These are phyloP conservation scores for Stomorhina lunata DNA, from an alignment of 2,888 invertebrate genomes.

Conservation along the genomic window DNA sequence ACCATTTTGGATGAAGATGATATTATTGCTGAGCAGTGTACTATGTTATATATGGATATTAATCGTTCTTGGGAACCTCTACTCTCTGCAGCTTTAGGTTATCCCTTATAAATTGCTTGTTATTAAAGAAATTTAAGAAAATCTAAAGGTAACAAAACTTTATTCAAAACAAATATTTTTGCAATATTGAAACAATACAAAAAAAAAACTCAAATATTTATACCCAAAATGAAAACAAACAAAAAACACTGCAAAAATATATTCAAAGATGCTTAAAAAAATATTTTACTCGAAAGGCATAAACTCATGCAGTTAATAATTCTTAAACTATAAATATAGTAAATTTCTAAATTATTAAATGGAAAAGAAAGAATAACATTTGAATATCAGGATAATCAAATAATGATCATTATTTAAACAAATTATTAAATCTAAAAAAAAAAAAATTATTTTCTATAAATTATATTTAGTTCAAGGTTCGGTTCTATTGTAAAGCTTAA, in stretches of 20 bases:
- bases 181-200: slow-evolving; percentile 31
- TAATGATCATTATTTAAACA: not conserved
- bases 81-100: slow-evolving; percentile 79
- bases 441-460: not conserved
- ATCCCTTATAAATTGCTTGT: slow-evolving; percentile 73
- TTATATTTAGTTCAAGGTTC: not conserved
- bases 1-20: slow-evolving; percentile 79
- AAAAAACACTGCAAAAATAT: slow-evolving; percentile 8
- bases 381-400: not conserved
- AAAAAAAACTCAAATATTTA: slow-evolving; percentile 35
- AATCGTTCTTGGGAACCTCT: slow-evolving; percentile 80
- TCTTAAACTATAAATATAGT: not conserved
- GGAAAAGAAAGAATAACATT: not conserved
- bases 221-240: slow-evolving; percentile 14
- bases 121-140: not conserved
- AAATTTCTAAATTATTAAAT: not conserved
- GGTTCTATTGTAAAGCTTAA: slow-evolving; percentile 15
- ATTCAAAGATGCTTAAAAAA: slow-evolving; percentile 53
- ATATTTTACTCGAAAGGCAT: slow-evolving; percentile 27
- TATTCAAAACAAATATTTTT: slow-evolving; percentile 49
- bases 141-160: not conserved
- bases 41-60: slow-evolving; percentile 78
- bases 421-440: not conserved
- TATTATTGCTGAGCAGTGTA: slow-evolving; percentile 77
- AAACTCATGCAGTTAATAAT: slow-evolving; percentile 13